Percentiles rank a stretch among this genome's conserved stretches.
Evolutionary conservation across 1,140 invertebrate genomes (phyloP).

Genomic region (Temnothorax longispinosus): DNA sequence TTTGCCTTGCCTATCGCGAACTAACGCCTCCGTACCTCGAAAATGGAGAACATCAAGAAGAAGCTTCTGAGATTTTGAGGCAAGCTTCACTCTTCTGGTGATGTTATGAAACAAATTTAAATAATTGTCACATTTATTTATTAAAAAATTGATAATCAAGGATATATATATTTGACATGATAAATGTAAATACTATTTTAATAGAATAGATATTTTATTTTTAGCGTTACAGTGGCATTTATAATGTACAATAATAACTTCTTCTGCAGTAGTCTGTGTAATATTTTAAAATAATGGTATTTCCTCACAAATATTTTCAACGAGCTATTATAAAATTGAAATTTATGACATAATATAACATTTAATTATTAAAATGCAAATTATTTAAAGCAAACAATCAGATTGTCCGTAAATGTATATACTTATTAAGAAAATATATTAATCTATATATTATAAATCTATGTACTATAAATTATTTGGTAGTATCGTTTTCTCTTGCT

Average conservation of each 20-base stretch:
- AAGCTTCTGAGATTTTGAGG: slow-evolving; percentile 88
- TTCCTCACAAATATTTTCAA: neutral
- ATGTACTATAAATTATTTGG: slow-evolving; percentile 9
- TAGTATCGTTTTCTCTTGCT: neutral
- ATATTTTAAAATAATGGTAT: slow-evolving; percentile 11
- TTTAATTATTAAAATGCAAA: slow-evolving; percentile 22
- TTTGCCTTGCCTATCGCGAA: slow-evolving; percentile 97
- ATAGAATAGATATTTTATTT: slow-evolving; percentile 35
- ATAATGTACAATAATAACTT: slow-evolving; percentile 2
- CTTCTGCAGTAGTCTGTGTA: neutral
- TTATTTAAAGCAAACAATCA: neutral
- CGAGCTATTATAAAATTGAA: slow-evolving; percentile 8
- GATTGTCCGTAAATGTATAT: slow-evolving; percentile 22
- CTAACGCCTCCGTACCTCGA: slow-evolving; percentile 94
- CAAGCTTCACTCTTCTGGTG: slow-evolving; percentile 88
- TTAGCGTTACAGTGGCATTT: slow-evolving; percentile 4
- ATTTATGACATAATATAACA: neutral
- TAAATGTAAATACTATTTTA: slow-evolving; percentile 39
- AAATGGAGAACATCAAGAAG: slow-evolving; percentile 86
- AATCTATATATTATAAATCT: slow-evolving; percentile 36
- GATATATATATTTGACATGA: neutral
- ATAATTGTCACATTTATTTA: slow-evolving; percentile 32
- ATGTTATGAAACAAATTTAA: slow-evolving; percentile 45
- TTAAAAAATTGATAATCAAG: slow-evolving; percentile 1
- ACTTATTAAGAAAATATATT: slow-evolving; percentile 32